A percentile compares a stretch with the other conserved stretches of the same genome.
These are phyloP conservation scores for Pollenia amentaria DNA, from an alignment of 2,888 invertebrate species.

Conservation along the genomic window DNA sequence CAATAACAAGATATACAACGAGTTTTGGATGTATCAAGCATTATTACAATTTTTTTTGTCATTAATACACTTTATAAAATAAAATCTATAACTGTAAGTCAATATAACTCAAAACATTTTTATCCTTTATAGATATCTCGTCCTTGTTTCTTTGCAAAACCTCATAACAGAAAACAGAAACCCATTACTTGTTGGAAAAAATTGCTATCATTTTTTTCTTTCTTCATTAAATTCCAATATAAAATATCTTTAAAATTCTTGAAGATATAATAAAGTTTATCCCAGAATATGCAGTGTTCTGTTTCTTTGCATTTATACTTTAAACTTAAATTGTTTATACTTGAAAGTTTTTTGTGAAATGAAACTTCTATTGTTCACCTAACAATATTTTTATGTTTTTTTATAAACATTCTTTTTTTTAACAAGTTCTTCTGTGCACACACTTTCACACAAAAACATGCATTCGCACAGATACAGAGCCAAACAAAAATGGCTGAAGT, in stretches of 20 bases:
- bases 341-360: slow-evolving; percentile 37
- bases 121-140: not conserved
- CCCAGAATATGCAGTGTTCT: not conserved
- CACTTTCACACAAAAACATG: not conserved
- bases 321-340: slow-evolving; percentile 39
- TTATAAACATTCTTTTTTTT: not conserved
- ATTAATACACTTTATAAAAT: too few relatives aligned
- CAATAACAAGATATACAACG: too few relatives aligned
- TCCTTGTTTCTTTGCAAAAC: not conserved
- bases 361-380: slow-evolving; percentile 45
- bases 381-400: slow-evolving; percentile 30
- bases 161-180: not conserved
- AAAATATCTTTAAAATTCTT: not conserved
- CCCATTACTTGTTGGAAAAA: not conserved
- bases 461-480: not conserved
- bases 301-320: slow-evolving; percentile 14
- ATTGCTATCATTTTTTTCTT: not conserved
- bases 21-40: too few relatives aligned
- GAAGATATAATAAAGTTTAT: slow-evolving; percentile 12
- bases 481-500: slow-evolving; percentile 23
- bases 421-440: not conserved
- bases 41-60: too few relatives aligned
- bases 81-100: too few relatives aligned
- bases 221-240: not conserved
- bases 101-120: too few relatives aligned